Evolutionary conservation across 1,140 invertebrate genomes (phyloP), one percentile per base, ranked within the genome.

Genomic region (Leucophenga varia): DNA sequence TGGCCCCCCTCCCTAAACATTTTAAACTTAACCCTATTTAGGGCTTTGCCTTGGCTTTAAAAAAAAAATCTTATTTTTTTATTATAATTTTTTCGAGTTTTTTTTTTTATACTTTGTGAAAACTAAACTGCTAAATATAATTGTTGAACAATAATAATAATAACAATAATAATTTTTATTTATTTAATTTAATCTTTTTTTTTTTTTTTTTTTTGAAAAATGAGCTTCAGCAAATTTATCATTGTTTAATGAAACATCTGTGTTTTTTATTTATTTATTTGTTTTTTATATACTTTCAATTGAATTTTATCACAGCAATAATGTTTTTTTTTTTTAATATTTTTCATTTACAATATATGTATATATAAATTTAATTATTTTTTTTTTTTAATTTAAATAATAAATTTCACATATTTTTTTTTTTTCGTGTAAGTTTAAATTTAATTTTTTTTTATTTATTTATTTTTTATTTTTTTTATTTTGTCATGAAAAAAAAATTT

Each of bases 301-400:
- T 70, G 67, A 71, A 67, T 61, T 63, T 48, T 70, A 71, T 70
- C 65, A 70, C 67, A 71, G 67, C 67, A 67, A 64, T 67, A 67
- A 63, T 64, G 49, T 64, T 59, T 52, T 52, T 43, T 17, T 10
- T 57, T 43, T 39, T 43, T 32, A 46, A 38, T 49, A 50, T 43
- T 47, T 46, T 54, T 35, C n/a, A 28, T 38, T 52, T 48, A n/a
- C n/a, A n/a, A 38, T 43, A 21, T 49, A 49, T 57, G 21, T 45
- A 19, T 25, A 31, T 36, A 3, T 17, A 25, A 25, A 25, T 25
- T 6, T 25, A 25, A 6, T 6, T 25, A 25, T 25, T 25, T 25
- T 25, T 25, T 25, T 25, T 25, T 25, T 25, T 25, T 25, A 25
- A 25, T 25, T 25, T 25, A 25, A 25, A 25, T 25, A 25, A 25